Base-by-base conservation (phyloP, 2,888 invertebrate species). In the Tetanocera ferruginea region DNA sequence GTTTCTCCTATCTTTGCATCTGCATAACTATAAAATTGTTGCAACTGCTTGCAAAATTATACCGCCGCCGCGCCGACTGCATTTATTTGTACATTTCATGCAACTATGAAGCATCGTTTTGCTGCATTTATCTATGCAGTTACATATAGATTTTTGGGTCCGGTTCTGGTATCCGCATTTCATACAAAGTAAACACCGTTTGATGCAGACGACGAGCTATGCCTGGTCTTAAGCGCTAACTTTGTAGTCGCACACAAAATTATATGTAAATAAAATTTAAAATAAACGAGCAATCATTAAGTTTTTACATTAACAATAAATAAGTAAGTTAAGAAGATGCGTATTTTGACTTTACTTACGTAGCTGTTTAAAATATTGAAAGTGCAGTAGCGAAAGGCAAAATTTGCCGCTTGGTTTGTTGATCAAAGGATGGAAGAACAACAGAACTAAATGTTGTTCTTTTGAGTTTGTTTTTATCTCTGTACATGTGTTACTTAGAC, bases 201-300 rank as follows among this genome's bases (percentile, higher is more conserved):
- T 57, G 31, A 6, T 55, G 51, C 52, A 28, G 55, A 19, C 34
- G 6, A 19, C 34, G 6, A 19, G 67, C 1, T 14, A 3, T 19
- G 43, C 25, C 19, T 11, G 9, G 9, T n/a, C n/a, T n/a, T 11
- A 4, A n/a, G 3, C 64, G 17, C 43, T 31, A 34, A 64, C 34
- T 64, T 64, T 9, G 62, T 28, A 49, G 60, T 49, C 11, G 11
- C 11, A 43, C 11, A 62, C 80, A 81, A 80, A 83, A 77, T 80
- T 81, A 11, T 11, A 11, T 88, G 87, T 86, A 87, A 88, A 88
- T 88, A 87, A 88, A 89, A 88, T 85, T 87, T 89, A 88, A 88
- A 89, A 89, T 89, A 89, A 88, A 88, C 88, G 88, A 87, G 88
- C 88, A 85, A 85, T 87, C 89, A 88, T 88, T 88, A 88, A 88